phyloP scores from a whole-genome alignment of 2,888 invertebrate genomes.

The Lithophane ornitopus region DNA sequence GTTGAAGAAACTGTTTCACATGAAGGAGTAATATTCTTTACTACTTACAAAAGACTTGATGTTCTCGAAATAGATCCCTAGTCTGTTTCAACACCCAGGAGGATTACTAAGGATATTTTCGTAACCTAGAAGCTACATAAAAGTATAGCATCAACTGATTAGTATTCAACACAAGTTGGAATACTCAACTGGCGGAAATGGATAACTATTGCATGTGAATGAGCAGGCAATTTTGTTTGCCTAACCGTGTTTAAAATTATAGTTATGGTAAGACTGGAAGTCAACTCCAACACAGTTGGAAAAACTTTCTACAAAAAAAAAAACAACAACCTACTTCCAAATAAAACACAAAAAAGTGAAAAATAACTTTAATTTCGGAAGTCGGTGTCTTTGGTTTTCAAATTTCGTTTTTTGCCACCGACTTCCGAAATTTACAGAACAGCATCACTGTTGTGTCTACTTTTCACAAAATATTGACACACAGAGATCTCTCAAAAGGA shows the following conservation, averaged over 20 bases:
- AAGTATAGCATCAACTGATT: neutral
- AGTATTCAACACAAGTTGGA: constrained; percentile 23
- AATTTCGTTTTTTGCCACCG: no score
- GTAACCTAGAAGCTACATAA: constrained; percentile 6
- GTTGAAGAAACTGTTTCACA: no score
- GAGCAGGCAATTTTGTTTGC: neutral
- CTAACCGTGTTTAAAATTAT: neutral
- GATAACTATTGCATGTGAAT: neutral
- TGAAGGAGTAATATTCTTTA: no score
- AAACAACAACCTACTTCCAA: no score
- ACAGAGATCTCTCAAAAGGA: neutral
- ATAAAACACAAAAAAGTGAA: no score
- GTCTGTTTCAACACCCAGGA: neutral
- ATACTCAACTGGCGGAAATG: constrained; percentile 31
- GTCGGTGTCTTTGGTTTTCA: no score
- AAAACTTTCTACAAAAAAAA: no score
- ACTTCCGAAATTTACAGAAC: no score
- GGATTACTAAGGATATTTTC: neutral
- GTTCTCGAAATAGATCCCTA: neutral
- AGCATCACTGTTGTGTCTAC: no score
- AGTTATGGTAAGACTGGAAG: neutral
- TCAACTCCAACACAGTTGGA: no score
- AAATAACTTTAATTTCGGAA: no score
- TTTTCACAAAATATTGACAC: neutral
- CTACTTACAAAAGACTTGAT: neutral